These are phyloP conservation scores for Ooceraea biroi DNA, from an alignment of 1,140 invertebrate species.

Conservation along the genomic window DNA sequence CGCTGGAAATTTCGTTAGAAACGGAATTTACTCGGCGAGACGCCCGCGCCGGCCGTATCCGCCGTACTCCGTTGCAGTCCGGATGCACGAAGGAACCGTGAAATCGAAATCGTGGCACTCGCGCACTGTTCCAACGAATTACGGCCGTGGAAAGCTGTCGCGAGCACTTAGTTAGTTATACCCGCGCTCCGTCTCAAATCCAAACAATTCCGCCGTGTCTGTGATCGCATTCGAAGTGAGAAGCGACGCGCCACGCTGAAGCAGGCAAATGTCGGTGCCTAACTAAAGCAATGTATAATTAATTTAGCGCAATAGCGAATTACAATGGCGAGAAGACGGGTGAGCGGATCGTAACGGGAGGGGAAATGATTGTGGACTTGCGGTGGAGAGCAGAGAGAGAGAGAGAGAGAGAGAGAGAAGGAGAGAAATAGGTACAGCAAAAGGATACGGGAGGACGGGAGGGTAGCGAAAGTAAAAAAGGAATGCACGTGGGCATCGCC, in stretches of 20 bases:
- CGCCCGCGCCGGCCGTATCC: background rate
- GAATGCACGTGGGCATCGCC: constrained; percentile 65
- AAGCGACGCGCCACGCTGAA: constrained; percentile 6
- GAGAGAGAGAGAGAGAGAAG: background rate
- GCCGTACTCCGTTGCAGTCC: constrained; percentile 6
- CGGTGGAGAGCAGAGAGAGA: background rate
- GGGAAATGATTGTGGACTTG: too few species aligned
- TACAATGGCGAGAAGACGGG: constrained; percentile 53
- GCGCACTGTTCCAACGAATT: constrained; percentile 48
- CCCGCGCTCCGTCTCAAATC: constrained; percentile 58
- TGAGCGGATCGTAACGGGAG: background rate
- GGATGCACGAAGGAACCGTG: constrained; percentile 45
- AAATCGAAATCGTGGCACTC: constrained; percentile 53
- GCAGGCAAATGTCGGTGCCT: constrained; percentile 60
- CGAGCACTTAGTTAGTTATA: constrained; percentile 62
- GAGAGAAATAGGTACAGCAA: background rate
- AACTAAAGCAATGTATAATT: constrained; percentile 70
- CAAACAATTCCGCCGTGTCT: constrained; percentile 53
- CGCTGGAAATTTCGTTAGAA: constrained; percentile 26
- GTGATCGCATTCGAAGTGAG: constrained; percentile 50
- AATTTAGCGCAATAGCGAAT: constrained; percentile 68
- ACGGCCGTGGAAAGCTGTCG: constrained; percentile 47
- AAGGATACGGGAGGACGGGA: background rate
- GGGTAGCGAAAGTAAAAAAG: constrained; percentile 52
- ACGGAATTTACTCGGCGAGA: constrained; percentile 13